phyloP scores from a whole-genome alignment of 2,113 vertebrate species.

The Candoia aspera region DNA sequence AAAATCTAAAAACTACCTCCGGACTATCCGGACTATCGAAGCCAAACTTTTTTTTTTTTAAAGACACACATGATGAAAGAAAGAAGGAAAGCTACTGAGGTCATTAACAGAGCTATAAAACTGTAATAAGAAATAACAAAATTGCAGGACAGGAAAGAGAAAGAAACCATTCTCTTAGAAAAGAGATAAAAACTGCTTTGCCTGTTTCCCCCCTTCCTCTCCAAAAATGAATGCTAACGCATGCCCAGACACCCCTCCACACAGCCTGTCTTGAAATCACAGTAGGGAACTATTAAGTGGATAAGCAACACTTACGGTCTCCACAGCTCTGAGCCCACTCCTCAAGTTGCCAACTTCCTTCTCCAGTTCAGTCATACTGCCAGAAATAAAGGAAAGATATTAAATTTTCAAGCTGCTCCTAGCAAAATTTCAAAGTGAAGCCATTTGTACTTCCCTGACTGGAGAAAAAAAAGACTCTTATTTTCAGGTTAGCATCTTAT shows the following conservation, averaged over 20 bases:
- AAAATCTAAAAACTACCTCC: neutral
- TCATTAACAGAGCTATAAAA: constrained; percentile 11
- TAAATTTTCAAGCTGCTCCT: constrained; percentile 48
- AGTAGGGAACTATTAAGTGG: constrained; percentile 14
- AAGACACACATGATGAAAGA: neutral
- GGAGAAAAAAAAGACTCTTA: neutral
- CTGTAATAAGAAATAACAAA: neutral
- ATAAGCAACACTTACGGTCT: constrained; percentile 84
- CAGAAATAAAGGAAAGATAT: constrained; percentile 62
- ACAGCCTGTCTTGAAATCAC: neutral
- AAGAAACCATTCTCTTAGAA: constrained; percentile 52
- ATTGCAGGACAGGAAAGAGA: constrained; percentile 56
- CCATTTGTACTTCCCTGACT: accelerated
- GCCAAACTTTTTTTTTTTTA: neutral
- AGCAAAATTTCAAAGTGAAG: constrained; percentile 22
- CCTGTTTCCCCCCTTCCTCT: constrained; percentile 41
- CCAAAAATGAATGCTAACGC: neutral
- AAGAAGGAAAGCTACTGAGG: neutral
- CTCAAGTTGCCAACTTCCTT: constrained; percentile 94
- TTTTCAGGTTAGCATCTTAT: accelerated
- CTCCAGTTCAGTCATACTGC: constrained; percentile 96
- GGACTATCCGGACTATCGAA: neutral
- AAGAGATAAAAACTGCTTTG: constrained; percentile 52
- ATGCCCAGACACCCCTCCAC: too few species aligned
- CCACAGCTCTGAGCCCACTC: constrained; percentile 91